phyloP scores from a whole-genome alignment of 2,888 invertebrate species.

The Camponotus fellah region DNA sequence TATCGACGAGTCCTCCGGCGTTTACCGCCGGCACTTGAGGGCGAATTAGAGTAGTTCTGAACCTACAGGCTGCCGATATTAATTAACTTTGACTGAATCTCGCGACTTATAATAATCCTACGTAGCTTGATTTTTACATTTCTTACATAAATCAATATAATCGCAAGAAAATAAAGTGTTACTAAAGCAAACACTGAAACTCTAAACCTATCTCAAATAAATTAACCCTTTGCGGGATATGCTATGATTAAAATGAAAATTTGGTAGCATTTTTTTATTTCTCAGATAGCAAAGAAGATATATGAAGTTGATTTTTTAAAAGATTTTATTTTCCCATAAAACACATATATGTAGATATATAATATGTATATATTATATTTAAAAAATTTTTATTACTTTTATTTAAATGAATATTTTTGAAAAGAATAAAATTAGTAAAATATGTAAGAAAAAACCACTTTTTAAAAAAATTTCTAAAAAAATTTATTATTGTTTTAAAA shows the following conservation, averaged over 20 bases:
- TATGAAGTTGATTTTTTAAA: not conserved
- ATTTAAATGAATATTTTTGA: not conserved
- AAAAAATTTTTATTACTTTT: not conserved
- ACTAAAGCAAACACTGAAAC: constrained; percentile 45
- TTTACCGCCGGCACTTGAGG: constrained; percentile 28
- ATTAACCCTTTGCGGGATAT: constrained; percentile 23
- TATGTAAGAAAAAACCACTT: not conserved
- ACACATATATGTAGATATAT: not conserved
- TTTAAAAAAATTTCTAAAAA: not conserved
- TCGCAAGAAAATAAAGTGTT: constrained; percentile 36
- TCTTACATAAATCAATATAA: constrained; percentile 36
- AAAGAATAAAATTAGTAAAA: not conserved
- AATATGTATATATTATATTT: not conserved
- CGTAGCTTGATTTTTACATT: constrained; percentile 17
- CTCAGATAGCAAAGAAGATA: not conserved
- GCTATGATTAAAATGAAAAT: constrained; percentile 28
- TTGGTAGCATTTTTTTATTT: constrained; percentile 35
- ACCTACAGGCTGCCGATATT: constrained; percentile 28
- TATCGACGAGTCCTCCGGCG: constrained; percentile 54
- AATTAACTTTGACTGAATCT: constrained; percentile 30
- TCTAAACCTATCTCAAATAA: constrained; percentile 27
- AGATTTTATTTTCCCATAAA: constrained; percentile 1
- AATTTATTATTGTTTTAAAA: not conserved
- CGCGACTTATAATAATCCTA: constrained; percentile 22
- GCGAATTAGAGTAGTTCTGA: constrained; percentile 28